A percentile compares a stretch with the other conserved stretches of the same genome.
Evolutionary conservation across 2,797 vertebrate genomes (phyloP).

Genomic region (Neosilurus hyrtlii): DNA sequence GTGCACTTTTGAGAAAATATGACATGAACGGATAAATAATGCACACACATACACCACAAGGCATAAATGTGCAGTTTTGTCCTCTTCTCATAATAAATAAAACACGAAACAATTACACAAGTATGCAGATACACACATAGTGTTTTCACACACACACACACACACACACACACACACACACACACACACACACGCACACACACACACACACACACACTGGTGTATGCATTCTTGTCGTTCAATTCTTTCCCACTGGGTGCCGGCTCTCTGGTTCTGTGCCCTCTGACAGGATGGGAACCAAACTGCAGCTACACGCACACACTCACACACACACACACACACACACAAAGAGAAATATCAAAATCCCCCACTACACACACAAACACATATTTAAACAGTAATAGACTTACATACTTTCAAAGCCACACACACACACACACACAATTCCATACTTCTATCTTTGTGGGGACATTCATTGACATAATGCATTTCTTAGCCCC

Average conservation of each 20-base stretch:
- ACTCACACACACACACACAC: neutral
- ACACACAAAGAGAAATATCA: too few relatives aligned
- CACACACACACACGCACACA: neutral
- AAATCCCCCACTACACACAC: too few relatives aligned
- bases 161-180: neutral
- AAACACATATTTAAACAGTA: neutral
- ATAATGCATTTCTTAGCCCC: too few relatives aligned
- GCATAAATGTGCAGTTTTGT: slow-evolving; percentile 22
- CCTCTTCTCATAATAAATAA: slow-evolving; percentile 27
- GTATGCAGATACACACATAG: slow-evolving; percentile 28
- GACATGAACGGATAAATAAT: slow-evolving; percentile 35
- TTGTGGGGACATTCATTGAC: too few relatives aligned
- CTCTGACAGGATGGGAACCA: slow-evolving; percentile 51
- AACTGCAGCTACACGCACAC: slow-evolving; percentile 9
- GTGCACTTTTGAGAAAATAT: slow-evolving; percentile 11
- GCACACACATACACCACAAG: slow-evolving; percentile 16
- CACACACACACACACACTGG: slow-evolving; percentile 5
- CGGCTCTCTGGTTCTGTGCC: slow-evolving; percentile 13
- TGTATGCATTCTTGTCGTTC: slow-evolving; percentile 34
- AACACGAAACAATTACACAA: slow-evolving; percentile 25
- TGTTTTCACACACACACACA: neutral
- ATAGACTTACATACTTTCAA: neutral
- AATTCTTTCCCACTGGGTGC: slow-evolving; percentile 1
- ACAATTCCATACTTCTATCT: too few relatives aligned
- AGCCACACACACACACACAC: neutral